Evolutionary conservation across 2,113 vertebrate genomes (phyloP).

Genomic region (Eulacestoma nigropectus): DNA sequence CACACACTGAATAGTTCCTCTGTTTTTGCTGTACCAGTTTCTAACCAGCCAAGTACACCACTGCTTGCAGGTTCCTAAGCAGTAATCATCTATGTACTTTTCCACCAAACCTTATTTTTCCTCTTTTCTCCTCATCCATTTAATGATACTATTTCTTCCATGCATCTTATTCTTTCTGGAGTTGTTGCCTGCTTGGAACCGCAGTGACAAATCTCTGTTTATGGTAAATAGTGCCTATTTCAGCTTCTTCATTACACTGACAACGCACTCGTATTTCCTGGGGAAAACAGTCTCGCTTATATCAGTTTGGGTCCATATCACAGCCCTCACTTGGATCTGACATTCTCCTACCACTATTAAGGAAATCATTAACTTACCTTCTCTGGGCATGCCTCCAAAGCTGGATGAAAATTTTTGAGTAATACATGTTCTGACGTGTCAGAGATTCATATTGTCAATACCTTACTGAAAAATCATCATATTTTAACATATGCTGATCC

Average conservation of each 20-base stretch:
- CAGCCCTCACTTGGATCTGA: background rate
- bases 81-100: background rate
- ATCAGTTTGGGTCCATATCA: background rate
- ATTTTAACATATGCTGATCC: background rate
- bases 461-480: background rate
- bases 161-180: accelerated
- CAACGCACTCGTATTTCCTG: accelerated
- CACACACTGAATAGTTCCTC: background rate
- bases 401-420: background rate
- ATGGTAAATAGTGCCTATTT: background rate
- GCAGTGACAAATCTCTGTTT: background rate
- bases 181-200: background rate
- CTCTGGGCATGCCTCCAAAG: background rate
- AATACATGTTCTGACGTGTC: background rate
- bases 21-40: background rate
- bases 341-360: background rate
- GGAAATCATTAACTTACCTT: background rate
- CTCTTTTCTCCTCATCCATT: background rate
- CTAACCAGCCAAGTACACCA: background rate
- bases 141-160: background rate
- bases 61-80: background rate
- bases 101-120: background rate
- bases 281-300: background rate
- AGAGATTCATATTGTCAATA: background rate
- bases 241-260: background rate